Conservation (phyloP, 37 sponge, comb jelly and placozoan species). For the Hexactinellida sp. region DNA sequence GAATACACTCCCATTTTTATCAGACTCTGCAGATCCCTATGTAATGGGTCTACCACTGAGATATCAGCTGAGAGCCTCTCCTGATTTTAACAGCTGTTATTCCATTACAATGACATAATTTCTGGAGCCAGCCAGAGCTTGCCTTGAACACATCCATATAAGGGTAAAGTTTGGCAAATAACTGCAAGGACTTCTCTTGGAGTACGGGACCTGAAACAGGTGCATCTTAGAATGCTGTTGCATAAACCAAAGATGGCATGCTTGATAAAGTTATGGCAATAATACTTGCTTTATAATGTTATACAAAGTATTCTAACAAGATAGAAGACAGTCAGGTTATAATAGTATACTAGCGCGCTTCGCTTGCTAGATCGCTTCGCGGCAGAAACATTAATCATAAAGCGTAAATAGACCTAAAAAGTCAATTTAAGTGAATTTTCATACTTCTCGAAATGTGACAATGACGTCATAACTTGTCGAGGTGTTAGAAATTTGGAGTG, state of each 20-base stretch:
- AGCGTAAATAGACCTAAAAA: too few relatives aligned
- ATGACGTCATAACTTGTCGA: too few relatives aligned
- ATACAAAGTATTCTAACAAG: too few relatives aligned
- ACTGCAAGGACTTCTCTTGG: conserved; percentile 19
- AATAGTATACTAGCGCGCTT: too few relatives aligned
- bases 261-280: conserved; percentile 22
- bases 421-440: too few relatives aligned
- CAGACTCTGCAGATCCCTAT: conserved; percentile 22
- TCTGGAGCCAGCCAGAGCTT: conserved; percentile 26
- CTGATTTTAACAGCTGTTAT: background rate
- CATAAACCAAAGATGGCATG: conserved; percentile 26
- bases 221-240: conserved; percentile 34
- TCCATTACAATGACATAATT: background rate
- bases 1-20: conserved; percentile 19
- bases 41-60: conserved; percentile 25
- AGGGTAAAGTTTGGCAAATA: conserved; percentile 18
- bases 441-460: too few relatives aligned
- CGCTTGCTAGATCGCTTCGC: too few relatives aligned
- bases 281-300: conserved; percentile 13
- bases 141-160: conserved; percentile 24
- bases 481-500: too few relatives aligned
- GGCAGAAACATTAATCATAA: too few relatives aligned
- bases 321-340: too few relatives aligned
- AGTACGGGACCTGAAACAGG: conserved; percentile 24
- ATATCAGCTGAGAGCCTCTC: conserved; percentile 21